Percentiles rank a stretch among this genome's conserved stretches.
These are phyloP conservation scores for Microctenopoma steveboyesi DNA, from an alignment of 2,797 vertebrate species.

Conservation along the genomic window DNA sequence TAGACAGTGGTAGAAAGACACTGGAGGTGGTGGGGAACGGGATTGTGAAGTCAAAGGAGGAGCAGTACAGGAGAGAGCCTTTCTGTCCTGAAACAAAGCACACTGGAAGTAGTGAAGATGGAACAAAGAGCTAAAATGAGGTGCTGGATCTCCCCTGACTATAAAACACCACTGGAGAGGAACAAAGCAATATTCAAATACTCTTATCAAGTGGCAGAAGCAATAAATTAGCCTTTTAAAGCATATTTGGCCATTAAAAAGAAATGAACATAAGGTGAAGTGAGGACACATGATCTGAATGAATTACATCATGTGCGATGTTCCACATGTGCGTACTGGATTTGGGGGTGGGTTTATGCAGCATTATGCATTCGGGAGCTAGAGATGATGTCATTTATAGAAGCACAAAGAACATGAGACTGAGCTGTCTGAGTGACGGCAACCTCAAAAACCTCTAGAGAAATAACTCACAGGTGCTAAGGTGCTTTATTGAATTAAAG, in stretches of 20 bases:
- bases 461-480: conserved; percentile 81
- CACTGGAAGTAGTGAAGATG: conserved; percentile 38
- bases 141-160: conserved; percentile 32
- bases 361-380: conserved; percentile 65
- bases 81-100: conserved; percentile 62
- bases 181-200: conserved; percentile 9
- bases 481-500: conserved; percentile 87
- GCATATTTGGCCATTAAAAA: conserved; percentile 1
- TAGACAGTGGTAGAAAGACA: conserved; percentile 68
- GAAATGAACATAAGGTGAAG: conserved; percentile 42
- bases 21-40: not conserved
- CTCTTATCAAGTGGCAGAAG: conserved; percentile 12
- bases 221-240: conserved; percentile 4
- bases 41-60: conserved; percentile 44
- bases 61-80: conserved; percentile 41
- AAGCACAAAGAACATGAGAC: conserved; percentile 75
- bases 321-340: conserved; percentile 64
- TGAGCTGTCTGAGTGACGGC: conserved; percentile 61
- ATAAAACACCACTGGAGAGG: conserved; percentile 15
- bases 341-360: conserved; percentile 54
- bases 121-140: conserved; percentile 26
- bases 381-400: conserved; percentile 81
- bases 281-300: conserved; percentile 36
- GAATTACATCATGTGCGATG: conserved; percentile 67
- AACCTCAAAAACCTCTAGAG: conserved; percentile 58